These are phyloP conservation scores for Chionomys nivalis DNA, from an alignment of 2,113 vertebrate genomes.

Conservation along the genomic window DNA sequence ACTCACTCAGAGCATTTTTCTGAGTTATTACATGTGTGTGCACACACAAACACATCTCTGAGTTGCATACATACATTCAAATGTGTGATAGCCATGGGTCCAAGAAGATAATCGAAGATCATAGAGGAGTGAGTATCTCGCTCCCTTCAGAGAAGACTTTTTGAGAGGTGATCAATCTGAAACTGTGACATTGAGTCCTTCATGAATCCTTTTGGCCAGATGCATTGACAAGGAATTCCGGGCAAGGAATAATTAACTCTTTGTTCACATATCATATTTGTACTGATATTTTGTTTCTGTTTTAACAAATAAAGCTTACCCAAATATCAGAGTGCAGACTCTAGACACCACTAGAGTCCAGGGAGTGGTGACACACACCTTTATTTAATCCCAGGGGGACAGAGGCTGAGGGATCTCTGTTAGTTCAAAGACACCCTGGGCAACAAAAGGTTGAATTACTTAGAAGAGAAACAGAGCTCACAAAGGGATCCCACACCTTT, in stretches of 20 bases:
- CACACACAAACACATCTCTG: background rate
- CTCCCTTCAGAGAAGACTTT: background rate
- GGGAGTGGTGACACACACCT: too few species aligned
- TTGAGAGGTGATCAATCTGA: background rate
- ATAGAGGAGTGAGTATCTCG: background rate
- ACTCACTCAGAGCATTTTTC: background rate
- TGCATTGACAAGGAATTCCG: background rate
- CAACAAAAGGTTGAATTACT: too few species aligned
- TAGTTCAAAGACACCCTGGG: too few species aligned
- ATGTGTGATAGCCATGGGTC: background rate
- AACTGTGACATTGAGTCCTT: background rate
- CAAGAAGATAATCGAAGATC: background rate
- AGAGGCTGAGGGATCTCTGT: too few species aligned
- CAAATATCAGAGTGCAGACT: too few species aligned
- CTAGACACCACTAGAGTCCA: too few species aligned
- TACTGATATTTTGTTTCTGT: too few species aligned
- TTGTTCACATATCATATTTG: background rate
- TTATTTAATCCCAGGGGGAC: too few species aligned
- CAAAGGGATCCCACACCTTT: too few species aligned
- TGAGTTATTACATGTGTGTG: background rate
- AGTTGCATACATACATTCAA: background rate
- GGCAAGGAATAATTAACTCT: background rate
- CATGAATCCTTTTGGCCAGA: background rate
- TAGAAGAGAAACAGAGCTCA: too few species aligned
- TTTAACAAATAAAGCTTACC: too few species aligned